phyloP scores from a whole-genome alignment of 2,797 vertebrate genomes.

The Oreonectes daqikongensis region DNA sequence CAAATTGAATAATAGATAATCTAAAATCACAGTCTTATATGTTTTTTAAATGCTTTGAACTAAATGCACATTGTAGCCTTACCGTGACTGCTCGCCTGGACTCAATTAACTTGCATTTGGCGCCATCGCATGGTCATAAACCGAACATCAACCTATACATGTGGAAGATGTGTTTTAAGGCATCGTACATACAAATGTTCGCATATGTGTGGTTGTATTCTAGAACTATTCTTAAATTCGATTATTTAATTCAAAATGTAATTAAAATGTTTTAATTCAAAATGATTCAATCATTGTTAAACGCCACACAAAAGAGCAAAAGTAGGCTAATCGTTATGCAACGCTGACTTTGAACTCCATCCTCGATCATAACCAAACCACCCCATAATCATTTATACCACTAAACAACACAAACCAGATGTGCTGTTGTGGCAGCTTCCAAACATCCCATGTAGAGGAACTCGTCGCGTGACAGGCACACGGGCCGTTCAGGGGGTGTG shows the following conservation, averaged over 20 bases:
- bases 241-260: neutral
- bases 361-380: slow-evolving; percentile 3
- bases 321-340: slow-evolving; percentile 21
- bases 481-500: slow-evolving; percentile 59
- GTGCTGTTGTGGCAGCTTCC: slow-evolving; percentile 37
- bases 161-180: too few species aligned
- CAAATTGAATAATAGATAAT: neutral
- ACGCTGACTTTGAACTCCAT: slow-evolving; percentile 30
- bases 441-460: slow-evolving; percentile 53
- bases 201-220: too few species aligned
- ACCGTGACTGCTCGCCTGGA: neutral
- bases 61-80: neutral
- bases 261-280: neutral
- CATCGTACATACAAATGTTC: too few species aligned
- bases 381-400: neutral
- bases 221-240: neutral
- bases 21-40: too few species aligned
- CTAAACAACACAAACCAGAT: slow-evolving; percentile 67
- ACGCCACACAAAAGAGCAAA: neutral
- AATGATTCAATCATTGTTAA: neutral
- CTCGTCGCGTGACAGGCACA: slow-evolving; percentile 60
- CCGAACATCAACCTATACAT: neutral
- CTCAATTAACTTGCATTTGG: neutral
- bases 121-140: slow-evolving; percentile 16
- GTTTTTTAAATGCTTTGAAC: neutral